Conservation (phyloP, 2,888 invertebrate species). For the Macrostomum cliftonense region DNA sequence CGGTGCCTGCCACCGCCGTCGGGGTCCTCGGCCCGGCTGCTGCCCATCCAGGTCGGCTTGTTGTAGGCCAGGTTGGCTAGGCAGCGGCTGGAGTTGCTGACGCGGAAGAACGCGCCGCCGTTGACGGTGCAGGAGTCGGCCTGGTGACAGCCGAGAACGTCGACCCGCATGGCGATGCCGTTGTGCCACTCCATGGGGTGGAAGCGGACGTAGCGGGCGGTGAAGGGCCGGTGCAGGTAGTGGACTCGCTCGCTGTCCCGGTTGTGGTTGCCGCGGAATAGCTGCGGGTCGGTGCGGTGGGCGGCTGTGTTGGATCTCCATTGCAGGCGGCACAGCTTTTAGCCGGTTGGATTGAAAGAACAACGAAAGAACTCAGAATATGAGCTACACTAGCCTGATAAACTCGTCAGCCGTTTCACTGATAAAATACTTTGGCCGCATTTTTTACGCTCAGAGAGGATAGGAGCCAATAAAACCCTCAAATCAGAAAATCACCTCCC, state of each 20-base stretch:
- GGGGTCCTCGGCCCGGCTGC: constrained; percentile 29
- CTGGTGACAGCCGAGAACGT: constrained; percentile 40
- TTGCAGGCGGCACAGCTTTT: too few relatives aligned
- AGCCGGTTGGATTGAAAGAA: too few relatives aligned
- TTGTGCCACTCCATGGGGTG: constrained; percentile 41
- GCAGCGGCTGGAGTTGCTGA: constrained; percentile 41
- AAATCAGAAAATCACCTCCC: too few relatives aligned
- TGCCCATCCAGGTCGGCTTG: constrained; percentile 41
- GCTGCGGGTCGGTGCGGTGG: constrained; percentile 21
- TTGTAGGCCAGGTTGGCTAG: constrained; percentile 42
- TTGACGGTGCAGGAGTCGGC: constrained; percentile 21
- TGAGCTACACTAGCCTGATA: too few relatives aligned
- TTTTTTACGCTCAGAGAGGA: too few relatives aligned
- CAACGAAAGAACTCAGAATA: too few relatives aligned
- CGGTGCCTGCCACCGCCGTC: constrained; percentile 36
- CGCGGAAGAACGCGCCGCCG: constrained; percentile 35
- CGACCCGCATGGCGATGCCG: constrained; percentile 40
- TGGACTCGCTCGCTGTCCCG: constrained; percentile 39
- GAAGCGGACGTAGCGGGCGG: constrained; percentile 39
- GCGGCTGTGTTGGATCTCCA: too few relatives aligned
- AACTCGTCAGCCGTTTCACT: too few relatives aligned
- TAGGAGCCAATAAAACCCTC: too few relatives aligned
- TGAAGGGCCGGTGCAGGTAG: constrained; percentile 41
- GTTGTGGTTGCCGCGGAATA: constrained; percentile 42
- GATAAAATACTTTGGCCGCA: too few relatives aligned